These are phyloP conservation scores for Oncorhynchus keta DNA, from an alignment of 2,113 vertebrate genomes.

Conservation along the genomic window DNA sequence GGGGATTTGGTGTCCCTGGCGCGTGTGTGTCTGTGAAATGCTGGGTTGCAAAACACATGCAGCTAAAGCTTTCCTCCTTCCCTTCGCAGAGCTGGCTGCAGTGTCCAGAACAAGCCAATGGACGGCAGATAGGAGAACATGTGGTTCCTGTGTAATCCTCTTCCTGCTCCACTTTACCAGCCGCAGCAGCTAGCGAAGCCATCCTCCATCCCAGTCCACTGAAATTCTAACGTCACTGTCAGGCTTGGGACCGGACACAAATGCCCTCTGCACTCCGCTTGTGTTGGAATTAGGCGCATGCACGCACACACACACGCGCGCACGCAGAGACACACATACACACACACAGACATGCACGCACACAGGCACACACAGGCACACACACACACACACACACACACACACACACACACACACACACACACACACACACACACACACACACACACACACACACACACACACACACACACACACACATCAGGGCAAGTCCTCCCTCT, in stretches of 20 bases:
- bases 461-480: too few species aligned
- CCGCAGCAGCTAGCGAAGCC: slow-evolving; percentile 8
- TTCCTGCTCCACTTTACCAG: slow-evolving; percentile 69
- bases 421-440: too few species aligned
- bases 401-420: too few species aligned
- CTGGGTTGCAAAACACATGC: slow-evolving; percentile 33
- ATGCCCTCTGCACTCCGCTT: slow-evolving; percentile 53
- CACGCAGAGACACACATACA: too few species aligned
- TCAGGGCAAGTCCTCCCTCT: slow-evolving; percentile 64
- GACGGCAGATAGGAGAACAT: slow-evolving; percentile 55
- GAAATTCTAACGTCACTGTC: slow-evolving; percentile 72
- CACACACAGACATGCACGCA: slow-evolving; percentile 34
- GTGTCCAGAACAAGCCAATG: slow-evolving; percentile 60
- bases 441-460: slow-evolving; percentile 32
- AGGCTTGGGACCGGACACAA: slow-evolving; percentile 63
- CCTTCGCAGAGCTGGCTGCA: slow-evolving; percentile 40
- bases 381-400: too few species aligned
- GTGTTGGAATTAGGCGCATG: slow-evolving; percentile 40
- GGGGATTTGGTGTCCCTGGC: neutral
- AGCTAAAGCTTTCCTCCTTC: slow-evolving; percentile 61
- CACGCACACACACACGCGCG: too few species aligned
- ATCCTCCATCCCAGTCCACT: slow-evolving; percentile 43
- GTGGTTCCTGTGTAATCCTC: slow-evolving; percentile 63
- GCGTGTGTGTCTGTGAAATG: slow-evolving; percentile 2
- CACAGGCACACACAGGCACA: too few species aligned